Evolutionary conservation across 2,113 vertebrate genomes (phyloP), one percentile per base, ranked within the genome.

Genomic region (Saccopteryx leptura): DNA sequence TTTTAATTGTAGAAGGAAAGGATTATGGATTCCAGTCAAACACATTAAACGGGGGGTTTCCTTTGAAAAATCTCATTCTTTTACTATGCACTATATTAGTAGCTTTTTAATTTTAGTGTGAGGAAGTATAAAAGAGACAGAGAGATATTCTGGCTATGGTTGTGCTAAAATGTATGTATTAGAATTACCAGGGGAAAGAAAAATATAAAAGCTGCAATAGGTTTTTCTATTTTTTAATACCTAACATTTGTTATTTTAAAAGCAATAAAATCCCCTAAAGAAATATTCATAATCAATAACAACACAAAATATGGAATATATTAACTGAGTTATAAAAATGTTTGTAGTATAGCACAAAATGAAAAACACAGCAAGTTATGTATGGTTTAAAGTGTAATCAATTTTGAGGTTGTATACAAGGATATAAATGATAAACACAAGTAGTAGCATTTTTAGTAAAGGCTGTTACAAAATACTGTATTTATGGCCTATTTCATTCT

Each of bases 241-340:
- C 93, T 98, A 97, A 95, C 80, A 92, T 97, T 99, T 98, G 98
- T 98, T 98, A 99, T 98, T 98, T 98, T 97, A 98, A 98, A 98
- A 98, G 98, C 98, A 98, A 97, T 98, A 98, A 98, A 98, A 97
- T 98, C 97, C 98, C 95, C 97, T 98, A 97, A 98, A 98, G 98
- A 99, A 98, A 98, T 98, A 98, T 98, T 98, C 96, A 94, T 98
- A 98, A 99, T 99, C 99, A 98, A 98, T 99, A 99, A 97, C 97
- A 98, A 98, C 97, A 98, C 96, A 98, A 98, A 98, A 97, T 98
- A 98, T 98, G 96, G 98, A 98, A 99, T 98, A 98, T 98, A 99
- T 98, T 98, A 99, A 97, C 97, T 78, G 98, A 98, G 98, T 98
- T 98, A 98, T 99, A 98, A 99, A 99, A 98, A 96, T 98, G 98